Base-by-base conservation (phyloP, 2,113 vertebrate species). In the Myotis lucifugus region DNA sequence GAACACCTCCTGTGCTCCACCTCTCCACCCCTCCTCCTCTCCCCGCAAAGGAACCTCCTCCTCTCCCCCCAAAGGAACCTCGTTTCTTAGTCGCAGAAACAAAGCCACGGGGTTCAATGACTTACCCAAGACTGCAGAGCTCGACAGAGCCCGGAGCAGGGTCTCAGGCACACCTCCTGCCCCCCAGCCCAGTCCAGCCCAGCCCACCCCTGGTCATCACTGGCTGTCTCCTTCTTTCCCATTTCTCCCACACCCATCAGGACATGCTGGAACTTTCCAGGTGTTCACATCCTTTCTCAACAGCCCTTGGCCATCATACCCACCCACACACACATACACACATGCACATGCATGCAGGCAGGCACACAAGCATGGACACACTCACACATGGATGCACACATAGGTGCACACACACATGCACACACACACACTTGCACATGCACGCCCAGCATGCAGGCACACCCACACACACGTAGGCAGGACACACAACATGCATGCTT, bases 211-310 rank as follows among this genome's bases (percentile, higher is more conserved):
- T 2, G 1, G 14, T 37, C 64, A 15, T 8, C 29, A 2, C 59
- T 23, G 15, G 21, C 79, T 6, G 0, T 14, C 66, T 34, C 48
- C 48, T 67, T 29, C 34, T 48, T 34, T 70, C 50, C 48, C 17
- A 0, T 32, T 64, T 12, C 54, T 46, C 54, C 83, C 54, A 3
- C 1, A 2, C 11, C 14, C 48, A 50, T 37, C 13, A 3, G 18
- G 29, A 61, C 37, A 54, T 6, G 32, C 54, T 6, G 9, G 27
- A 25, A 61, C 37, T 50, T 40, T 66, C 61, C 13, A 13, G 0
- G 8, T 2, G 1, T 25, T n/a, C 42, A 6, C 18, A 25, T 5
- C 29, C 23, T 48, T 42, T 54, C 54, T 48, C 29, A 0, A 2
- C 6, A 66, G 37, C 42, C 72, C 50, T n/a, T 21, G 23, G 23